Conservation (phyloP, 2,113 vertebrate species). For the Paradoxurus hermaphroditus region DNA sequence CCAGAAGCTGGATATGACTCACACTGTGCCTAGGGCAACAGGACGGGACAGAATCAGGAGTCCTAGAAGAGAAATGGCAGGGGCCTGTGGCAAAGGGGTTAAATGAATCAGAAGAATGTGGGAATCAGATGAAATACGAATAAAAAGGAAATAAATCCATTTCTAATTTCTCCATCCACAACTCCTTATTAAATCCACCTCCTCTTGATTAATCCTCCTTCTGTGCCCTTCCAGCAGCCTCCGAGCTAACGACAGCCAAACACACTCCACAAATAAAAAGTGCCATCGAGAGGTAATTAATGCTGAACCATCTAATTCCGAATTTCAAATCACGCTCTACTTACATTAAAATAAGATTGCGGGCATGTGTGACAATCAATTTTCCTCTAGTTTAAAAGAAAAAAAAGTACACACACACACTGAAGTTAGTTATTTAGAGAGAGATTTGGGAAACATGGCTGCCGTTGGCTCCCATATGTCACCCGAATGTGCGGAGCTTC, state of each 20-base stretch:
- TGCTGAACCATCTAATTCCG: not conserved
- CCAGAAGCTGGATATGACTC: not conserved
- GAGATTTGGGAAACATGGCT: not conserved
- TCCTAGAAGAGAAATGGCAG: not conserved
- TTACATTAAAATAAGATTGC: constrained; percentile 57
- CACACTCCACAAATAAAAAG: constrained; percentile 40
- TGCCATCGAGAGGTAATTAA: constrained; percentile 52
- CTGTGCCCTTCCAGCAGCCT: not conserved
- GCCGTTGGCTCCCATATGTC: constrained; percentile 18
- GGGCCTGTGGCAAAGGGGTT: not conserved
- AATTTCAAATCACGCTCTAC: constrained; percentile 66
- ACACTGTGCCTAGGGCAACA: rapidly evolving
- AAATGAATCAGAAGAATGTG: not conserved
- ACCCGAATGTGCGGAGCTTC: not conserved
- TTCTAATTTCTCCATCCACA: not conserved
- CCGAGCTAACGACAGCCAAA: not conserved
- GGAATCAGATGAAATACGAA: not conserved
- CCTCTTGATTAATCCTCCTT: not conserved
- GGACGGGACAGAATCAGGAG: not conserved
- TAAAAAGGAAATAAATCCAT: not conserved
- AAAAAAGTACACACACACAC: not conserved
- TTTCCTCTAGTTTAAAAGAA: constrained; percentile 46
- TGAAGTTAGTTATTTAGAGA: constrained; percentile 19
- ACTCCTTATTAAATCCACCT: not conserved
- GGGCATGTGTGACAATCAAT: constrained; percentile 61